Conservation (phyloP, 2,888 invertebrate genomes). For the Campaea margaritaria region DNA sequence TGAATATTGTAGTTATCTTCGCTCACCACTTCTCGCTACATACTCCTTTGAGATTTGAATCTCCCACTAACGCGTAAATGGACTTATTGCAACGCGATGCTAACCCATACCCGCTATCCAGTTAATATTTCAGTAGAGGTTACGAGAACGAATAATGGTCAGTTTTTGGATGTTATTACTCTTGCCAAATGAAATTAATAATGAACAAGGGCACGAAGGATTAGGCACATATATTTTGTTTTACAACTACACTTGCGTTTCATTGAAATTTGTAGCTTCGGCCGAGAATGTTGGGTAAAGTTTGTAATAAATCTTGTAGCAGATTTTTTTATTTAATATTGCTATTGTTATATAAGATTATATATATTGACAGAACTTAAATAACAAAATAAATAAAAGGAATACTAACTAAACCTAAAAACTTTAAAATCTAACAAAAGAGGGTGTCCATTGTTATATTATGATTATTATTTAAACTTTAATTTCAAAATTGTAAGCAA, state of each 20-base stretch:
- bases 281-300: not conserved
- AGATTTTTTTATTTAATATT: too few relatives aligned
- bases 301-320: too few relatives aligned
- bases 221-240: slow-evolving; percentile 28
- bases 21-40: slow-evolving; percentile 58
- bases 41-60: slow-evolving; percentile 57
- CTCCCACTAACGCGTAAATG: slow-evolving; percentile 64
- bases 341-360: too few relatives aligned
- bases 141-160: slow-evolving; percentile 53
- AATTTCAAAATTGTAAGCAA: too few relatives aligned
- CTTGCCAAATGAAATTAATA: slow-evolving; percentile 48
- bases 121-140: slow-evolving; percentile 59
- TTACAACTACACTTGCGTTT: slow-evolving; percentile 1
- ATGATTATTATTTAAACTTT: too few relatives aligned
- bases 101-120: slow-evolving; percentile 46
- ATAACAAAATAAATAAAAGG: too few relatives aligned
- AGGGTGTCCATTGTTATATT: too few relatives aligned
- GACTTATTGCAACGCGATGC: slow-evolving; percentile 61
- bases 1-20: slow-evolving; percentile 50
- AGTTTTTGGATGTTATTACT: slow-evolving; percentile 51
- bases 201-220: slow-evolving; percentile 43
- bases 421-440: too few relatives aligned
- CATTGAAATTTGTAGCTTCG: not conserved
- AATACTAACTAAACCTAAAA: too few relatives aligned
- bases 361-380: too few relatives aligned